phyloP scores from a whole-genome alignment of 1,140 invertebrate species.

The Macrosteles quadrilineatus region DNA sequence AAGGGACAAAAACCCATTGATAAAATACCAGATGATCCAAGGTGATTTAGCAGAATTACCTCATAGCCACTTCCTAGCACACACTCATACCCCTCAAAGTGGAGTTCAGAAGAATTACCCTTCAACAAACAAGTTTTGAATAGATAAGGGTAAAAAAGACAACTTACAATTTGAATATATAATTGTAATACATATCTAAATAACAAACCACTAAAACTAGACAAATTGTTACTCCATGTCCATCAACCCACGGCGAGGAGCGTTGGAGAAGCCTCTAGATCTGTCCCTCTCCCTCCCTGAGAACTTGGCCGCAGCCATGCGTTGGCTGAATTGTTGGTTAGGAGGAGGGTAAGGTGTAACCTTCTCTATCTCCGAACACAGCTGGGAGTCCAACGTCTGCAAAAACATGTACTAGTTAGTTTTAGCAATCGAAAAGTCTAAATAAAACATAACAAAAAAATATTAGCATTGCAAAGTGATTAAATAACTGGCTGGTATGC shows the following conservation, averaged over 20 bases:
- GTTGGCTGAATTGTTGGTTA: background rate
- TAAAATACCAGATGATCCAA: no score
- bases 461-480: background rate
- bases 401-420: no score
- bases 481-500: background rate
- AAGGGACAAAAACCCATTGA: no score
- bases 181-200: background rate
- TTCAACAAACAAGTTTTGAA: no score
- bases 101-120: no score
- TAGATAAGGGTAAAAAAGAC: no score
- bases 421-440: no score
- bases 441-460: constrained; percentile 29
- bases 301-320: background rate
- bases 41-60: no score
- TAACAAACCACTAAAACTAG: constrained; percentile 1
- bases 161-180: no score
- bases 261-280: background rate
- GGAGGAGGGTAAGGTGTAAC: background rate
- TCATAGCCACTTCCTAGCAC: no score
- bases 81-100: no score
- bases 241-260: background rate
- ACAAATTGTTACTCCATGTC: background rate
- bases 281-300: background rate
- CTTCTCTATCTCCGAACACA: constrained; percentile 47
- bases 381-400: constrained; percentile 47